Evolutionary conservation across 2,113 vertebrate species (phyloP), one percentile per base, ranked within the genome.

Genomic region (Grammomys dolichurus): DNA sequence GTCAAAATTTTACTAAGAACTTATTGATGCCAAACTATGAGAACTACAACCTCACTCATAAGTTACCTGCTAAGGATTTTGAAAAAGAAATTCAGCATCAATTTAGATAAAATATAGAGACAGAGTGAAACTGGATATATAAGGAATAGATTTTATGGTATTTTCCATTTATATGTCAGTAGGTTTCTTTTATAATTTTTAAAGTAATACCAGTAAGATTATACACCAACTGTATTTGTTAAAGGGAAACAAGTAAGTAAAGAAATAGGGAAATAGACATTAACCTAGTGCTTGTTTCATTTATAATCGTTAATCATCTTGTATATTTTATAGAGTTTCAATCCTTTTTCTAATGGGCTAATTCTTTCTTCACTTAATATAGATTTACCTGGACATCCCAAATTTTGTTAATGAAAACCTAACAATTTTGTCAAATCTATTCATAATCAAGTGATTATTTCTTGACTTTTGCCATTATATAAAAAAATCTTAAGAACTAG

Each of bases 21-120:
- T 5, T 63, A 72, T 88, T 11, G 1, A 54, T 46, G 2, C 4
- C 43, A 11, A 72, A 72, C 77, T 26, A 8, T 58, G 6, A 70
- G 78, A 81, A 40, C 22, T 40, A 86, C 0, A 12, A 65, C 60
- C 48, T 91, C 14, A 9, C 33, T 33, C 16, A 82, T 63, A 89
- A 75, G 14, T 33, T 56, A 80, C 22, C 0, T 43, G n/a, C 1
- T 26, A 5, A 36, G 4, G 5, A 9, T 0, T 69, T 13, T 78
- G 24, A 16, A 7, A 69, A 81, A 7, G 3, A 91, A 7, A 93
- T 22, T 78, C 48, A 17, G 3, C n/a, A 28, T 1, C 46, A 28
- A 22, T 7, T 90, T 54, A 89, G 22, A 54, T 12, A 87, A 90
- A 77, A 77, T 19, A 26, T 17, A 40, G 10, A 73, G 10, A 43